Conservation (phyloP, 2,797 vertebrate genomes). For the Pangasius sanitwongsei region DNA sequence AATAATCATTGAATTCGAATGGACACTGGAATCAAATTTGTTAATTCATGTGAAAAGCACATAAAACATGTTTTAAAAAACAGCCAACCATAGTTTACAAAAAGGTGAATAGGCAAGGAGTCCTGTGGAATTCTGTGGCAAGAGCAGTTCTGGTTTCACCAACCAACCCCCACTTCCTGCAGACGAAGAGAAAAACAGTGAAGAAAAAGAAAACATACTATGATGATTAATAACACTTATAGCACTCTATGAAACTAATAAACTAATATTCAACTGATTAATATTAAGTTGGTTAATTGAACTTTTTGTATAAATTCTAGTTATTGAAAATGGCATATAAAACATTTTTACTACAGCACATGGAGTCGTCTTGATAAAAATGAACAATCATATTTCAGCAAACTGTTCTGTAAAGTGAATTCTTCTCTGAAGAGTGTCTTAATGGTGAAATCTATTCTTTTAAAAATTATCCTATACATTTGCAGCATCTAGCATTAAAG, state of each 20-base stretch:
- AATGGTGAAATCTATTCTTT: neutral
- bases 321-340: neutral
- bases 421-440: neutral
- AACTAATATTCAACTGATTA: neutral
- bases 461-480: neutral
- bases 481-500: neutral
- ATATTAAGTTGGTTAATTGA: neutral
- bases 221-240: neutral
- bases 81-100: neutral
- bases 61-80: neutral
- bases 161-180: constrained; percentile 34
- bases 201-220: neutral
- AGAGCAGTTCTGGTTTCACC: constrained; percentile 26
- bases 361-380: no score
- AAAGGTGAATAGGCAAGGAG: neutral
- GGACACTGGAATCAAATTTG: neutral
- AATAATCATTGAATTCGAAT: neutral
- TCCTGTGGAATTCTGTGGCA: constrained; percentile 19
- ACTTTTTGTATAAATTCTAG: neutral
- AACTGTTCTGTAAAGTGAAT: neutral
- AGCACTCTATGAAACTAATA: neutral
- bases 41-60: neutral
- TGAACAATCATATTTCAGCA: neutral
- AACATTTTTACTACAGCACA: neutral
- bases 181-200: constrained; percentile 7